Evolutionary conservation across 2,113 vertebrate genomes (phyloP).

Genomic region (Callionymus lyra): DNA sequence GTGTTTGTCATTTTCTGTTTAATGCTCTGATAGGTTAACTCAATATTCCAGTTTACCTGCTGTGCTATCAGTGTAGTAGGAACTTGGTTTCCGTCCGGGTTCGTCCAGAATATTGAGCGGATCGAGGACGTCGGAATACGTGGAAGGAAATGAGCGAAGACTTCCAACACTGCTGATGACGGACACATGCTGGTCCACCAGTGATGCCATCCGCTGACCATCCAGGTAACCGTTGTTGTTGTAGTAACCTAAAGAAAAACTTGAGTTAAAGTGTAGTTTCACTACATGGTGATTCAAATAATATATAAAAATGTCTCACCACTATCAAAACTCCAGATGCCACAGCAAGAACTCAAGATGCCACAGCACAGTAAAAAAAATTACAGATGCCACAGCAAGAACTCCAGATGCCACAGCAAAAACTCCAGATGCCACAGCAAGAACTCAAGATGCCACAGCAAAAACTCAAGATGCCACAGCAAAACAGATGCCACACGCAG

Average conservation of each 20-base stretch:
- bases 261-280: no score
- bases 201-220: constrained; percentile 75
- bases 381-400: no score
- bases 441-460: no score
- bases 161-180: constrained; percentile 91
- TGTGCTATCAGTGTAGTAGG: constrained; percentile 70
- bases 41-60: constrained; percentile 32
- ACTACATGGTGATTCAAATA: no score
- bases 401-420: no score
- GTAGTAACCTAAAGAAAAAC: constrained; percentile 72
- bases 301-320: no score
- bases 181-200: constrained; percentile 92
- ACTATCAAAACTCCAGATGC: no score
- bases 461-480: no score
- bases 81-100: constrained; percentile 67
- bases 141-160: constrained; percentile 70
- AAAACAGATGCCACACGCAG: no score
- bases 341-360: no score
- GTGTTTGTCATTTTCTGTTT: background rate
- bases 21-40: background rate
- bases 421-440: no score
- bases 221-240: constrained; percentile 76
- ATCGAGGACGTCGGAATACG: constrained; percentile 83
- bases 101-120: constrained; percentile 91
- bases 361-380: no score